A percentile compares a stretch with the other conserved stretches of the same genome.
Conservation (phyloP, 2,888 invertebrate species). For the Limnephilus marmoratus region DNA sequence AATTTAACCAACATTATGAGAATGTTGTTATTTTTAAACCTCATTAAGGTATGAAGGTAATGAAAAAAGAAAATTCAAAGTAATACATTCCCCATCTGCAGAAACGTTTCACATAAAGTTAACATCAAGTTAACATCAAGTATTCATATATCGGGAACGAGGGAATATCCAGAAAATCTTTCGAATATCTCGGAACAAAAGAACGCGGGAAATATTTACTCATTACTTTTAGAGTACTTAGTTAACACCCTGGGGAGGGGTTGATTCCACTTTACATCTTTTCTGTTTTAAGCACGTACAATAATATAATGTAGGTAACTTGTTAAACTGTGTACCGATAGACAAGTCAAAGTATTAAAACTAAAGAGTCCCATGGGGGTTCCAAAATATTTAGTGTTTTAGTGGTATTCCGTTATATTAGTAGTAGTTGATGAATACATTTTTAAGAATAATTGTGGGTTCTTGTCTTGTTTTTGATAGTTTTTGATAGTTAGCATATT, state of each 20-base stretch:
- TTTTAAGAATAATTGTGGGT: no score
- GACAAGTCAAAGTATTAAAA: neutral
- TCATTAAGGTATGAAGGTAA: no score
- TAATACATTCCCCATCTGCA: neutral
- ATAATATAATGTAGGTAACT: neutral
- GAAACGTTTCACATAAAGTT: neutral
- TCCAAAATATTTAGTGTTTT: neutral
- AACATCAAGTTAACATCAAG: neutral
- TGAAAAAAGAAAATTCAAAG: no score
- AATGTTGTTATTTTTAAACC: no score
- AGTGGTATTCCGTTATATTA: no score
- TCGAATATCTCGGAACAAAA: neutral
- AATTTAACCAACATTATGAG: no score
- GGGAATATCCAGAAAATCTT: neutral
- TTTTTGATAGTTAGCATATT: no score
- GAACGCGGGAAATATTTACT: neutral
- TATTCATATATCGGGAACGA: neutral
- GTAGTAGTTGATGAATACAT: no score
- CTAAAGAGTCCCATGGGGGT: neutral
- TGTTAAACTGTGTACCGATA: neutral
- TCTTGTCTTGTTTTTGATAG: no score
- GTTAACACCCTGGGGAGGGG: neutral
- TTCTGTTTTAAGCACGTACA: neutral
- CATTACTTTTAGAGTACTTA: neutral
- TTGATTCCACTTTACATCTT: neutral